A percentile compares a stretch with the other conserved stretches of the same genome.
Conservation (phyloP, 1,140 invertebrate genomes). For the Drosophila serrata region DNA sequence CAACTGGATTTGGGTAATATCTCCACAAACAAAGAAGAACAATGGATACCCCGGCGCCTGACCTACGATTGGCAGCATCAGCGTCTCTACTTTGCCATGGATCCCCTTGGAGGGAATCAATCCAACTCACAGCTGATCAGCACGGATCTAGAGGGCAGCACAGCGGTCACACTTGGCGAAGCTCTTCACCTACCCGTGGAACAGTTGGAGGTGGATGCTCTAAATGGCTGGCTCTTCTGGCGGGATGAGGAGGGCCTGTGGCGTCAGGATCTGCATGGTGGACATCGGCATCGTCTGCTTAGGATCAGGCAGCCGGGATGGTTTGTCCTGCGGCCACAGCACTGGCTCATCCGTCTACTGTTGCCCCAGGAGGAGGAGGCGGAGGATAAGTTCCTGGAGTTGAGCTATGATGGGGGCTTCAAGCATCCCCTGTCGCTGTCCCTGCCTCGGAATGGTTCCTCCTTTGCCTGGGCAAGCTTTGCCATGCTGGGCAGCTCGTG, state of each 20-base stretch:
- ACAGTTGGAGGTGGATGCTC: slow-evolving; percentile 95
- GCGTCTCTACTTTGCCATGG: slow-evolving; percentile 92
- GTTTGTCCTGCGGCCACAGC: slow-evolving; percentile 91
- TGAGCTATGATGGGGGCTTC: slow-evolving; percentile 89
- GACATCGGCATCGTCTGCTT: slow-evolving; percentile 13
- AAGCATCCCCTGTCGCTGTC: neutral
- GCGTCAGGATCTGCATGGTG: slow-evolving; percentile 89
- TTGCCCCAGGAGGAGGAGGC: slow-evolving; percentile 92
- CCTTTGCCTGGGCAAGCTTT: slow-evolving; percentile 42
- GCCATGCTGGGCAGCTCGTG: slow-evolving; percentile 7
- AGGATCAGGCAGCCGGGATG: slow-evolving; percentile 85
- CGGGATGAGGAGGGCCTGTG: slow-evolving; percentile 88
- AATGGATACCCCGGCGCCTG: slow-evolving; percentile 87
- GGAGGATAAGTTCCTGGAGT: slow-evolving; percentile 90
- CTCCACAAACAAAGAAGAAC: too few species aligned
- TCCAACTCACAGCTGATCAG: slow-evolving; percentile 12
- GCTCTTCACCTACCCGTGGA: slow-evolving; percentile 80
- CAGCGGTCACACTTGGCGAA: neutral
- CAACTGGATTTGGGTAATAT: neutral
- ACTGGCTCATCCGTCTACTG: slow-evolving; percentile 91
- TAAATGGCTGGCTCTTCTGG: slow-evolving; percentile 97
- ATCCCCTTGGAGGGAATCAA: slow-evolving; percentile 78
- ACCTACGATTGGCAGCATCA: slow-evolving; percentile 95
- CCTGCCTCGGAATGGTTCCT: neutral
- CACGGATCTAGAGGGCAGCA: slow-evolving; percentile 24